Evolutionary conservation across 2,888 invertebrate genomes (phyloP).

Genomic region (Tetragonisca angustula): DNA sequence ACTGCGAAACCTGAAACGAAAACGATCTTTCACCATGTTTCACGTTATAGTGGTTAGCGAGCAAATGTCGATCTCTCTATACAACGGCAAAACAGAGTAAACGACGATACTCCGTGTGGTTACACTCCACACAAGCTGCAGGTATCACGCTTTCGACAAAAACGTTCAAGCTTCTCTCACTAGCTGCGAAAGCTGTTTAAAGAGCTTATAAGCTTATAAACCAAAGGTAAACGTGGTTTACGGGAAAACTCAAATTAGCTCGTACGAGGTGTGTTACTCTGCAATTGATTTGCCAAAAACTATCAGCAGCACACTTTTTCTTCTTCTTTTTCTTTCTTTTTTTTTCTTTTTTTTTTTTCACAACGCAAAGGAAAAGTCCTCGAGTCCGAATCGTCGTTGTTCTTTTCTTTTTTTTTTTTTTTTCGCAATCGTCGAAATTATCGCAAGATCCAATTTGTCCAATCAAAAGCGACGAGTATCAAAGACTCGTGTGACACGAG

Average conservation of each 20-base stretch:
- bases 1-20: constrained; percentile 28
- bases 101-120: constrained; percentile 4
- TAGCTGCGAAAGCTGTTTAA: constrained; percentile 52
- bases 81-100: background rate
- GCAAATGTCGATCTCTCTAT: background rate
- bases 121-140: constrained; percentile 37
- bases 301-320: constrained; percentile 4
- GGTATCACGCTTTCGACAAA: constrained; percentile 22
- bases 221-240: constrained; percentile 39
- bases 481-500: background rate
- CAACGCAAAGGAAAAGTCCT: background rate
- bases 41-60: constrained; percentile 7
- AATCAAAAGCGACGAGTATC: background rate
- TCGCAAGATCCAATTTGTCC: background rate
- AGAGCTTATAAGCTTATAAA: constrained; percentile 40
- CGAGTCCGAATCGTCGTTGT: background rate
- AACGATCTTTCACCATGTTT: constrained; percentile 19
- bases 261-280: background rate
- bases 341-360: background rate
- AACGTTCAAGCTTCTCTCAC: constrained; percentile 44
- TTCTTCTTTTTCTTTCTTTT: background rate
- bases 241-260: constrained; percentile 21
- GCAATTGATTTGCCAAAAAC: background rate
- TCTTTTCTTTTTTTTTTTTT: too few species aligned
- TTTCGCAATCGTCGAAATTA: background rate